phyloP scores from a whole-genome alignment of 2,113 vertebrate species.

The Cyrtonyx montezumae region DNA sequence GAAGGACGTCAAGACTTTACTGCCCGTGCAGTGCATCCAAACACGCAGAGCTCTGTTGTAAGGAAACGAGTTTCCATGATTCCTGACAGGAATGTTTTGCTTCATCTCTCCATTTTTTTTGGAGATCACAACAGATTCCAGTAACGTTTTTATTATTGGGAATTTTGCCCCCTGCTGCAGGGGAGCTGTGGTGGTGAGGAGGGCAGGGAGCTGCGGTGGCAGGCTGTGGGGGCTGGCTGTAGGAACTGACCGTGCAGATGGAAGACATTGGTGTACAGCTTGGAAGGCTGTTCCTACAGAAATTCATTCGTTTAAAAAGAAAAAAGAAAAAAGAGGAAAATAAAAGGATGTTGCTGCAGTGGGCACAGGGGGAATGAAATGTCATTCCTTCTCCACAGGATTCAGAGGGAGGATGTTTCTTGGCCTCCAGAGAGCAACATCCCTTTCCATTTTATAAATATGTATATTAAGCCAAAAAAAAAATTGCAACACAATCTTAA shows the following conservation, averaged over 20 bases:
- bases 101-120: constrained; percentile 82
- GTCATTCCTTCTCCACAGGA: background rate
- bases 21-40: constrained; percentile 66
- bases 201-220: background rate
- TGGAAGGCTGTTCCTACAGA: background rate
- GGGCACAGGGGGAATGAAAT: background rate
- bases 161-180: constrained; percentile 51
- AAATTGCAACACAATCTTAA: background rate
- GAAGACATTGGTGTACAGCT: background rate
- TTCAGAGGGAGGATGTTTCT: background rate
- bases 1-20: constrained; percentile 66
- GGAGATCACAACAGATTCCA: constrained; percentile 72
- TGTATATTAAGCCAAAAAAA: background rate
- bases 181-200: background rate
- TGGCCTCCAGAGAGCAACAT: background rate
- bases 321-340: background rate
- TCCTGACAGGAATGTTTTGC: constrained; percentile 79
- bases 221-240: background rate
- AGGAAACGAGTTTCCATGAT: constrained; percentile 72
- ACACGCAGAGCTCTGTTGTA: constrained; percentile 63
- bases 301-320: background rate
- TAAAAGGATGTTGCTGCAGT: background rate
- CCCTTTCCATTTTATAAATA: background rate
- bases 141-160: constrained; percentile 34
- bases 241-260: background rate